Evolutionary conservation across 2,797 vertebrate genomes (phyloP).

Genomic region (Leuciscus waleckii): DNA sequence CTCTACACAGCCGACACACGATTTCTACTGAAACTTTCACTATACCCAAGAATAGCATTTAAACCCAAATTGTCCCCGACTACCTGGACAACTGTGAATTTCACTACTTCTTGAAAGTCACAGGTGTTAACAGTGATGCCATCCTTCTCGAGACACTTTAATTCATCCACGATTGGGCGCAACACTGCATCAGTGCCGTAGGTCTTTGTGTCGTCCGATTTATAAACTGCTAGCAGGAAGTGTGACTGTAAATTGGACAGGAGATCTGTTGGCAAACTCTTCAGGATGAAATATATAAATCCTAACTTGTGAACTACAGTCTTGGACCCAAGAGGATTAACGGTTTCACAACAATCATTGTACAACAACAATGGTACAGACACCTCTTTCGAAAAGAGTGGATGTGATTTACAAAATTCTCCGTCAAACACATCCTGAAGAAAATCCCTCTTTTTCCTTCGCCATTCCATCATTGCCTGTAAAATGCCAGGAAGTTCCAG

Average conservation of each 20-base stretch:
- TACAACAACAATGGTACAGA: constrained; percentile 40
- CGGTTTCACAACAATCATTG: constrained; percentile 41
- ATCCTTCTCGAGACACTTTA: constrained; percentile 7
- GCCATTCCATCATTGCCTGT: constrained; percentile 29
- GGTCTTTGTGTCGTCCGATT: not conserved
- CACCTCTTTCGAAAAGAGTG: constrained; percentile 32
- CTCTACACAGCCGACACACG: not conserved
- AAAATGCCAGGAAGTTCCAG: constrained; percentile 45
- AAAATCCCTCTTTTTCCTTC: not conserved
- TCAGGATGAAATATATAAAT: constrained; percentile 35
- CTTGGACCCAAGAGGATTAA: constrained; percentile 37
- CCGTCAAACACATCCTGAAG: constrained; percentile 40
- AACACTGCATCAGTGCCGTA: constrained; percentile 29
- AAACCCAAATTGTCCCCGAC: not conserved
- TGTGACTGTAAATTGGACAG: constrained; percentile 14
- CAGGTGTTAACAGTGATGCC: constrained; percentile 13
- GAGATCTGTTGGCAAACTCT: constrained; percentile 10
- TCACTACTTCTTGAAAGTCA: constrained; percentile 7
- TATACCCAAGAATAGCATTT: not conserved
- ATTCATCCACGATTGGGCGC: constrained; percentile 11
- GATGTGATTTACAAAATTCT: constrained; percentile 20
- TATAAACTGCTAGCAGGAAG: not conserved
- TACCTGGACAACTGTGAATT: not conserved
- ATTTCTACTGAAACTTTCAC: no score
- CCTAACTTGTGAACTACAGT: constrained; percentile 47